A percentile compares a stretch with the other conserved stretches of the same genome.
Conservation (phyloP, 2,113 vertebrate genomes). For the Onychostoma macrolepis region DNA sequence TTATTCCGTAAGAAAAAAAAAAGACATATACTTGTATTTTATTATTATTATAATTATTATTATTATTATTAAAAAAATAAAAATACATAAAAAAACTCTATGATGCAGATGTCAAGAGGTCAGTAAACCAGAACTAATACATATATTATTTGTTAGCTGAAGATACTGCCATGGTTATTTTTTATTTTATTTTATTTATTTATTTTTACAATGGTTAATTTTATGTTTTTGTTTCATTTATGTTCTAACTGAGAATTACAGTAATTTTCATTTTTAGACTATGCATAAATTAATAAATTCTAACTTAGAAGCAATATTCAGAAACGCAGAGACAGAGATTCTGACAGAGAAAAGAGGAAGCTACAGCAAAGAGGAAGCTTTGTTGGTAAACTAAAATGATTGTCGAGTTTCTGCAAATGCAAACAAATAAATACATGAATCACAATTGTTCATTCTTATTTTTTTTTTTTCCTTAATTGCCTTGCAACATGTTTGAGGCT, state of each 20-base stretch:
- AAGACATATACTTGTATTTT: not conserved
- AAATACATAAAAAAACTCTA: too few species aligned
- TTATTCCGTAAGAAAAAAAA: not conserved
- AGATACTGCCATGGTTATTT: not conserved
- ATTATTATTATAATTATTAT: not conserved
- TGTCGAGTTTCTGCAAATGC: not conserved
- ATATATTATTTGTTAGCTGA: not conserved
- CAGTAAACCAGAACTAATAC: not conserved
- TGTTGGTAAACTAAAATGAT: not conserved
- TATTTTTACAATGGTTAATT: not conserved
- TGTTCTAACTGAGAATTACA: not conserved
- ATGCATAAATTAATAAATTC: not conserved
- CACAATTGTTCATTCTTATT: not conserved
- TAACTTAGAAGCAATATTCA: too few species aligned
- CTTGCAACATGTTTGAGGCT: conserved; percentile 5
- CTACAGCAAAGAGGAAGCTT: not conserved
- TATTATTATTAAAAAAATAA: too few species aligned
- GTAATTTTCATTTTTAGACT: not conserved
- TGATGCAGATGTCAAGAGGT: not conserved
- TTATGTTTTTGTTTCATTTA: not conserved
- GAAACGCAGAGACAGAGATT: not conserved
- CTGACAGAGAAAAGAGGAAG: not conserved
- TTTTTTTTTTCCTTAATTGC: not conserved
- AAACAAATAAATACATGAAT: conserved; percentile 27
- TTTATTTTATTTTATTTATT: not conserved